Base-by-base conservation (phyloP, 1,140 invertebrate species). In the Drosophila pruinosa region DNA sequence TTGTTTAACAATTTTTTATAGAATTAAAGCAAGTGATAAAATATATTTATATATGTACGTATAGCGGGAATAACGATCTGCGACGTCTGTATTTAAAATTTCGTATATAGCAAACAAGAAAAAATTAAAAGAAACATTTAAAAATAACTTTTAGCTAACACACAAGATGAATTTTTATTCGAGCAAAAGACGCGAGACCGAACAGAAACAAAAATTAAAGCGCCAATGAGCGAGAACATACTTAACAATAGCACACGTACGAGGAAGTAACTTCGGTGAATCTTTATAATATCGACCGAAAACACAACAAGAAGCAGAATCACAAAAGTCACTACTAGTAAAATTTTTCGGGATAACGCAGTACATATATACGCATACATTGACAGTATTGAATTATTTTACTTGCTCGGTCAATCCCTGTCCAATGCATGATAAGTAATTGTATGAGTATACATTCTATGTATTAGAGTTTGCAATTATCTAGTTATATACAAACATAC, bases 111-210 rank as follows among this genome's bases (percentile, higher is more conserved):
- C 59, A 71, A 85, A 63, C 39, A 63, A 62, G 72, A 80, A 72
- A 81, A 85, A 85, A 80, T 50, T 74, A 80, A 85, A 88, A 89
- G 68, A 83, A 85, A 88, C 86, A 89, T 86, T 86, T 89, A 89
- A 89, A 90, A 90, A 90, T 90, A 90, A 86, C 89, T 90, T 90
- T 90, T 86, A 90, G 89, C 89, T 90, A 90, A 89, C 89, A 90
- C 89, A 78, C 89, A 90, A 90, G 85, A 82, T 72, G 89, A 90
- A 90, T 89, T 90, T 90, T 79, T 79, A 90, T 82, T 82, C 75
- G 72, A 85, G 78, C 81, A 86, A 79, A 75, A 86, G 81, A 86
- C 41, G 59, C 70, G 74, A 62, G 41, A 41, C 24, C 53, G 53
- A 72, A 43, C 45, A 52, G 43, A 36, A 38, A 26, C 39, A 72